Evolutionary conservation across 2,888 invertebrate genomes (phyloP).

Genomic region (Balanococcus diminutus): DNA sequence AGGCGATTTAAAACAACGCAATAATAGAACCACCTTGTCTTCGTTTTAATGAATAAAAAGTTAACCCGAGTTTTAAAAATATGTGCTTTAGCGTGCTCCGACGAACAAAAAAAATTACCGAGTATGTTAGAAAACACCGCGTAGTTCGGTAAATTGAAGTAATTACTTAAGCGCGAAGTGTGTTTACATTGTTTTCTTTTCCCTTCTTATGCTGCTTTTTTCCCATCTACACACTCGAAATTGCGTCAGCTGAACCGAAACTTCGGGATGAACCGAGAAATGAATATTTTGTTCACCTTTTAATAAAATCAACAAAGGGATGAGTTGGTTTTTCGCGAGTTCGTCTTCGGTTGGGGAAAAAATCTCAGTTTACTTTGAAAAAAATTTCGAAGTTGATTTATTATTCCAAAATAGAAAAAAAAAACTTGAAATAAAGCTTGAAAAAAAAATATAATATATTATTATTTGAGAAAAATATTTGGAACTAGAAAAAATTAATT

Average conservation of each 20-base stretch:
- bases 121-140: not conserved
- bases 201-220: not conserved
- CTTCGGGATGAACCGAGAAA: not conserved
- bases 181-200: not conserved
- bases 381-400: no score
- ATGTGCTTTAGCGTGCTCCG: not conserved
- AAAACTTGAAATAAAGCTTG: no score
- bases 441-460: no score
- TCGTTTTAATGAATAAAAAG: conserved; percentile 5
- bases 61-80: not conserved
- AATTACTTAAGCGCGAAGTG: not conserved
- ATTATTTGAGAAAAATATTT: no score
- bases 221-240: not conserved
- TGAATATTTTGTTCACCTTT: not conserved
- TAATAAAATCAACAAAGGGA: no score
- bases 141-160: not conserved
- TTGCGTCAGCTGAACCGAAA: not conserved
- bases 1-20: not conserved
- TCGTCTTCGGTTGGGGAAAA: no score
- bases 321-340: no score
- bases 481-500: no score
- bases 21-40: not conserved
- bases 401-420: no score
- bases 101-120: not conserved
- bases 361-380: no score